phyloP scores from a whole-genome alignment of 1,140 invertebrate genomes.

The Hypothenemus hampei region DNA sequence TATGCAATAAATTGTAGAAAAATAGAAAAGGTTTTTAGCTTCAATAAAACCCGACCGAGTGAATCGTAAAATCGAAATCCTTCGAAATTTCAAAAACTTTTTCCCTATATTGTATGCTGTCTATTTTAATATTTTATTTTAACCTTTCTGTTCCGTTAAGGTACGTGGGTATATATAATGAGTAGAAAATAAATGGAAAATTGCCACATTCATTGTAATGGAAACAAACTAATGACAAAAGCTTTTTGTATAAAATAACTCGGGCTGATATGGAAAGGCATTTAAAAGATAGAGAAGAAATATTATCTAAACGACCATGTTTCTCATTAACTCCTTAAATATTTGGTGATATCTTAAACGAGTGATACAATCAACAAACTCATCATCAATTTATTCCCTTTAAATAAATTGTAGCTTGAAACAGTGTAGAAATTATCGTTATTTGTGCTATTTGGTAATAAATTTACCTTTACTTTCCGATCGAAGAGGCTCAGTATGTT shows the following conservation, averaged over 20 bases:
- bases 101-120: background rate
- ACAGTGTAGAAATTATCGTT: too few relatives aligned
- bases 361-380: too few relatives aligned
- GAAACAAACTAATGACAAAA: slow-evolving; percentile 3
- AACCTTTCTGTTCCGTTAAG: background rate
- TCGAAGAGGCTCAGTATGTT: too few relatives aligned
- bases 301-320: background rate
- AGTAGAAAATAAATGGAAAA: background rate
- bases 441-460: too few relatives aligned
- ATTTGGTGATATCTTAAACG: too few relatives aligned
- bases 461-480: too few relatives aligned
- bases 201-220: background rate
- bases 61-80: background rate
- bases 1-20: slow-evolving; percentile 1
- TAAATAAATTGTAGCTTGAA: too few relatives aligned
- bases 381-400: too few relatives aligned
- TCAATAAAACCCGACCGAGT: background rate
- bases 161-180: background rate
- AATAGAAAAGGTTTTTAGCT: background rate
- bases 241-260: background rate
- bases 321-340: background rate
- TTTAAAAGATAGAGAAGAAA: slow-evolving; percentile 4
- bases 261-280: background rate
- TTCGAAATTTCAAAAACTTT: background rate
- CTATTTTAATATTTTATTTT: background rate